Percentiles rank a stretch among this genome's conserved stretches.
Evolutionary conservation across 1,140 invertebrate species (phyloP).

Genomic region (Drosophila repletoides): DNA sequence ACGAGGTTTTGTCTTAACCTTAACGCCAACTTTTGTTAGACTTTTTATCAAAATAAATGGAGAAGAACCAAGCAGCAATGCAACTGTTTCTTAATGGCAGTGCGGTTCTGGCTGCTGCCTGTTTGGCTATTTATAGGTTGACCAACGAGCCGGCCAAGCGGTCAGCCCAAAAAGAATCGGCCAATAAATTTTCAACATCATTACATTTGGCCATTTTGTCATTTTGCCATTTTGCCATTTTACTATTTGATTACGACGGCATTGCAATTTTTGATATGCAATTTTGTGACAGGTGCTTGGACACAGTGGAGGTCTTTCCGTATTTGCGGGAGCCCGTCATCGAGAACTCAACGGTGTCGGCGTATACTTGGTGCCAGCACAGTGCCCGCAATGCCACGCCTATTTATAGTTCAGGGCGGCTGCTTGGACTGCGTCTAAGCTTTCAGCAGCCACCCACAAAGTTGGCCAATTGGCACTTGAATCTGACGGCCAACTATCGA

Average conservation of each 20-base stretch:
- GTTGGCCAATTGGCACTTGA: conserved; percentile 49
- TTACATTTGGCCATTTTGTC: conserved; percentile 47
- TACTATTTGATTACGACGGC: conserved; percentile 12
- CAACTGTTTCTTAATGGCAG: conserved; percentile 55
- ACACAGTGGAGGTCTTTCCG: conserved; percentile 80
- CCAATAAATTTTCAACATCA: conserved; percentile 78
- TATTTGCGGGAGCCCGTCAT: conserved; percentile 78
- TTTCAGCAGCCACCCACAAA: conserved; percentile 56
- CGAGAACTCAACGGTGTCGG: conserved; percentile 70
- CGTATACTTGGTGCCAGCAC: conserved; percentile 75
- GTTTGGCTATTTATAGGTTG: conserved; percentile 60
- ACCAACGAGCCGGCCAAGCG: conserved; percentile 64
- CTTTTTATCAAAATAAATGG: conserved; percentile 77
- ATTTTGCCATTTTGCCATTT: conserved; percentile 17
- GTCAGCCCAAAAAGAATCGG: conserved; percentile 62
- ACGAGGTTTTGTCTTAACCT: conserved; percentile 34
- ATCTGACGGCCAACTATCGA: conserved; percentile 71
- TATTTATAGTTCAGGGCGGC: conserved; percentile 74
- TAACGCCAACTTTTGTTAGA: conserved; percentile 78
- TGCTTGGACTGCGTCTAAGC: conserved; percentile 68
- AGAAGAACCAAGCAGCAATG: conserved; percentile 53
- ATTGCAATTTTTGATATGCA: conserved; percentile 39
- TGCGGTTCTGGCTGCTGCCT: conserved; percentile 11
- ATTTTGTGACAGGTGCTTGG: conserved; percentile 75
- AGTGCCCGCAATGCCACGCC: conserved; percentile 63